A percentile compares a stretch with the other conserved stretches of the same genome.
phyloP scores from a whole-genome alignment of 2,113 vertebrate species.

The Labeo catla region DNA sequence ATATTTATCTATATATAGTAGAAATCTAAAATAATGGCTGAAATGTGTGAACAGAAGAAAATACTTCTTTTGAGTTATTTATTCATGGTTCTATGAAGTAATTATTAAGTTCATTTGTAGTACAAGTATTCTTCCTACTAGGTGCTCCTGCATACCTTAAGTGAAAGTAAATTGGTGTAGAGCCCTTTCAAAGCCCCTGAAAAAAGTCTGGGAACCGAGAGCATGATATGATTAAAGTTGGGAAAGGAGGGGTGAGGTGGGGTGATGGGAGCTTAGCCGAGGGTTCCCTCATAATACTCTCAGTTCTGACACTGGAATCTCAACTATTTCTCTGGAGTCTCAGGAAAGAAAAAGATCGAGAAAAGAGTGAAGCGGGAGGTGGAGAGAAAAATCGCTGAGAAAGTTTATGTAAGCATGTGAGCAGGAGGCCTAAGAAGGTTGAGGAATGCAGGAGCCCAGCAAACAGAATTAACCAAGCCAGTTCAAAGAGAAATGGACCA shows the following conservation, averaged over 20 bases:
- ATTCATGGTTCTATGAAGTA: conserved; percentile 18
- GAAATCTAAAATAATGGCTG: background rate
- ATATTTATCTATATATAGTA: too few species aligned
- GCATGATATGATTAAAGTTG: conserved; percentile 62
- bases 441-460: conserved; percentile 72
- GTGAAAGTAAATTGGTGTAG: conserved; percentile 4
- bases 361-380: conserved; percentile 32
- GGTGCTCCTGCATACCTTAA: background rate
- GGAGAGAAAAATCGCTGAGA: conserved; percentile 60
- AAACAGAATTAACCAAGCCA: conserved; percentile 65
- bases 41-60: background rate
- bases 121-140: background rate
- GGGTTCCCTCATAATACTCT: conserved; percentile 62
- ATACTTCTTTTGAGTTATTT: background rate
- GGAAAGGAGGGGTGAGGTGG: conserved; percentile 35
- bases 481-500: conserved; percentile 68
- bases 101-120: conserved; percentile 9
- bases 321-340: conserved; percentile 73
- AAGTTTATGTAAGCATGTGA: conserved; percentile 76
- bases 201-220: conserved; percentile 61
- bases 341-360: conserved; percentile 42
- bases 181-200: conserved; percentile 25
- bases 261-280: conserved; percentile 61
- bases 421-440: conserved; percentile 71
- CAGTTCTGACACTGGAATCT: conserved; percentile 71